A percentile compares a stretch with the other conserved stretches of the same genome.
Conservation (phyloP, 1,140 invertebrate genomes). For the Ceratosolen fusciceps region DNA sequence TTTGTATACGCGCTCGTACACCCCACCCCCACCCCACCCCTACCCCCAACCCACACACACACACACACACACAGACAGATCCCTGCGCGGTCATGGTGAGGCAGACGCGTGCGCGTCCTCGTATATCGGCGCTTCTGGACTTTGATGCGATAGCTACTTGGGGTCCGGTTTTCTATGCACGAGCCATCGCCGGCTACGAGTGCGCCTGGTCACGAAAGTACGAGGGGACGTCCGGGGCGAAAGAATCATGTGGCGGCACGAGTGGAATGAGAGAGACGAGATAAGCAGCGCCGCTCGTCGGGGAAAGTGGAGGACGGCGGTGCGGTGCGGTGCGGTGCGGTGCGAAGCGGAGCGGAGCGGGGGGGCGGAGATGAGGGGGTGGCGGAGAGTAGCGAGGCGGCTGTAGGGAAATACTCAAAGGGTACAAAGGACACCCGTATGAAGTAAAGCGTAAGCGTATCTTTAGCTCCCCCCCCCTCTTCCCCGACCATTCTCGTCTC, state of each 20-base stretch:
- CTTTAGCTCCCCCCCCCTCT: background rate
- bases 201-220: constrained; percentile 50
- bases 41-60: too few relatives aligned
- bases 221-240: background rate
- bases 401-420: constrained; percentile 64
- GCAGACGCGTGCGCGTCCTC: constrained; percentile 4
- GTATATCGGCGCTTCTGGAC: constrained; percentile 52
- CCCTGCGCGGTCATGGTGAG: background rate
- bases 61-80: too few relatives aligned
- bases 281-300: too few relatives aligned
- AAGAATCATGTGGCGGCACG: background rate
- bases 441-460: constrained; percentile 51
- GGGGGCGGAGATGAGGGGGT: background rate
- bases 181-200: constrained; percentile 43
- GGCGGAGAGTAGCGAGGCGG: constrained; percentile 9
- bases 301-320: too few relatives aligned
- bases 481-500: constrained; percentile 7
- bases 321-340: too few relatives aligned
- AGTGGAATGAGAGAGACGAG: too few relatives aligned
- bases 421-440: constrained; percentile 67
- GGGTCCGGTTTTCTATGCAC: constrained; percentile 63
- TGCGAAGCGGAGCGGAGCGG: too few relatives aligned
- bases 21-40: too few relatives aligned
- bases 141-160: constrained; percentile 26
- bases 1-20: constrained; percentile 28